Conservation (phyloP, 2,113 vertebrate genomes). For the Scartelaos histophorus region DNA sequence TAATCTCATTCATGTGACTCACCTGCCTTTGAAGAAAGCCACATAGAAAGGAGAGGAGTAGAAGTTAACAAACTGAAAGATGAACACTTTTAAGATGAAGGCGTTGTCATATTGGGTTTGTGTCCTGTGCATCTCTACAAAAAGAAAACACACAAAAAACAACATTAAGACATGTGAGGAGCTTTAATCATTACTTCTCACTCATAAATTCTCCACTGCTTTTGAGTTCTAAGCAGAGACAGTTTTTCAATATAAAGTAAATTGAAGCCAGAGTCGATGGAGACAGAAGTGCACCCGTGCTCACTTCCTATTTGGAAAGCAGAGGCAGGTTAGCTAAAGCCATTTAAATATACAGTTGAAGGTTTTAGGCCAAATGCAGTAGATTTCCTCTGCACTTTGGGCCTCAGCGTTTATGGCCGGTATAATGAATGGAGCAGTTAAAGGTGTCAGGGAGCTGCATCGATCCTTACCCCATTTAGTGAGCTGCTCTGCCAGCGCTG, state of each 20-base stretch:
- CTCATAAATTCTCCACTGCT: neutral
- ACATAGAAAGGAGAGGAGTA: constrained; percentile 83
- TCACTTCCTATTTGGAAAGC: too few relatives aligned
- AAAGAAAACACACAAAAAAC: neutral
- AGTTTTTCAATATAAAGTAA: too few relatives aligned
- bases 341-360: too few relatives aligned
- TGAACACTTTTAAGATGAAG: constrained; percentile 84
- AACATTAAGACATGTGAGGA: neutral
- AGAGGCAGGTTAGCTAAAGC: too few relatives aligned
- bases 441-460: constrained; percentile 22
- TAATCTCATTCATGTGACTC: constrained; percentile 21
- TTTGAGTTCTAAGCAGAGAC: too few relatives aligned
- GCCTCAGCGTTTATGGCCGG: constrained; percentile 17
- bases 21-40: constrained; percentile 86
- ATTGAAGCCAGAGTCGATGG: too few relatives aligned
- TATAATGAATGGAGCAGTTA: constrained; percentile 10
- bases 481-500: constrained; percentile 80
- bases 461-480: constrained; percentile 80
- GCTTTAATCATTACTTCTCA: neutral
- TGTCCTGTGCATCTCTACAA: constrained; percentile 83
- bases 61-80: constrained; percentile 86
- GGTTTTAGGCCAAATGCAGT: neutral
- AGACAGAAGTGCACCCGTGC: too few relatives aligned
- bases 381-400: neutral
- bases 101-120: constrained; percentile 82